Conservation (phyloP, 2,797 vertebrate species). For the Thunnus albacares region DNA sequence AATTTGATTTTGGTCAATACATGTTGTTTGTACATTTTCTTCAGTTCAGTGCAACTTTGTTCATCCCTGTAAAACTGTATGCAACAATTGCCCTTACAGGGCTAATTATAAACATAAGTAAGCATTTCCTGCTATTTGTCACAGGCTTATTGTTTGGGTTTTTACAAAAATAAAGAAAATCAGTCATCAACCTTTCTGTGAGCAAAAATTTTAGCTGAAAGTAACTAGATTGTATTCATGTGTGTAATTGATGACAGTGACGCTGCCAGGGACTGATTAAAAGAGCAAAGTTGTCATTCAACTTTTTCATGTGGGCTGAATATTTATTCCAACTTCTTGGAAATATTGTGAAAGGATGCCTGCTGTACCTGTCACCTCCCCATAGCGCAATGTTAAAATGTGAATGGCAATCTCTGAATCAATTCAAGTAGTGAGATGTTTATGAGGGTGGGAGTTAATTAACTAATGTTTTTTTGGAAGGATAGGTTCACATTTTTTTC, state of each 20-base stretch:
- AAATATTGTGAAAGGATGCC: conserved; percentile 17
- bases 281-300: conserved; percentile 50
- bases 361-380: conserved; percentile 18
- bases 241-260: conserved; percentile 35
- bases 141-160: not conserved
- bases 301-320: conserved; percentile 39
- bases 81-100: no score
- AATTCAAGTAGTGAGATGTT: conserved; percentile 20
- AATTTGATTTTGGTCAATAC: no score
- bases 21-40: no score
- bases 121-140: no score
- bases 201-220: conserved; percentile 19
- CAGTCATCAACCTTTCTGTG: conserved; percentile 29
- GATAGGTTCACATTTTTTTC: no score
- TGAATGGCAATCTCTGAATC: conserved; percentile 23
- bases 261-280: conserved; percentile 26
- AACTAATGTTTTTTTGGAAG: not conserved
- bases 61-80: no score
- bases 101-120: no score
- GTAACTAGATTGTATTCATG: conserved; percentile 12
- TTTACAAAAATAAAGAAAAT: conserved; percentile 22
- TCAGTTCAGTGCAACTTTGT: no score
- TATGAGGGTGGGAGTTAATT: conserved; percentile 3
- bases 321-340: conserved; percentile 37
- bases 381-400: not conserved